These are phyloP conservation scores for Myodes glareolus DNA, from an alignment of 2,113 vertebrate genomes.

Conservation along the genomic window DNA sequence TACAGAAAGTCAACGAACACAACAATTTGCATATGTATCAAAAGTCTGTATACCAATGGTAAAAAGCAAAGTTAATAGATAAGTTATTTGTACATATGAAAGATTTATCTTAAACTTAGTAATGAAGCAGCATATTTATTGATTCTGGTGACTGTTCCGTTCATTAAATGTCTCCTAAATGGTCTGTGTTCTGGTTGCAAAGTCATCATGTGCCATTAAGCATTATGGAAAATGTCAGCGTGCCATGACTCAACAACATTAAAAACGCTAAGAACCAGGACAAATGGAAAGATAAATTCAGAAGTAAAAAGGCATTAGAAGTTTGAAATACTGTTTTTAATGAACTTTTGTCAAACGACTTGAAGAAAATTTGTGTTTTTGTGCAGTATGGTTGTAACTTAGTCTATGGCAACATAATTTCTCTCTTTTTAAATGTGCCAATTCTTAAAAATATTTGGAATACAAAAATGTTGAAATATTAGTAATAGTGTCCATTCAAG, in stretches of 20 bases:
- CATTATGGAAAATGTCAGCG: conserved; percentile 82
- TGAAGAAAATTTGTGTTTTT: conserved; percentile 40
- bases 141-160: conserved; percentile 79
- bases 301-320: conserved; percentile 61
- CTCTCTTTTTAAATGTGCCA: background rate
- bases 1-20: conserved; percentile 72
- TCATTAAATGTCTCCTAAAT: conserved; percentile 79
- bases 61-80: conserved; percentile 71
- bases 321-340: conserved; percentile 57
- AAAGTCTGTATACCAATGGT: conserved; percentile 60
- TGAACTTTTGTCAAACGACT: conserved; percentile 56
- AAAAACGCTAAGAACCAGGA: conserved; percentile 78
- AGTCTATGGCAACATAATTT: background rate
- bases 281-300: conserved; percentile 66
- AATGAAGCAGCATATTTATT: conserved; percentile 75
- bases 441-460: conserved; percentile 10
- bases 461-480: background rate
- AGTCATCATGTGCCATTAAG: conserved; percentile 83
- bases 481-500: background rate
- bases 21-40: conserved; percentile 68
- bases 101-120: conserved; percentile 73
- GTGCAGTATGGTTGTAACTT: background rate
- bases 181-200: conserved; percentile 78
- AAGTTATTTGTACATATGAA: conserved; percentile 73
- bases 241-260: conserved; percentile 79